Conservation (phyloP, 2,888 invertebrate genomes). For the Hirudinaria manillensis region DNA sequence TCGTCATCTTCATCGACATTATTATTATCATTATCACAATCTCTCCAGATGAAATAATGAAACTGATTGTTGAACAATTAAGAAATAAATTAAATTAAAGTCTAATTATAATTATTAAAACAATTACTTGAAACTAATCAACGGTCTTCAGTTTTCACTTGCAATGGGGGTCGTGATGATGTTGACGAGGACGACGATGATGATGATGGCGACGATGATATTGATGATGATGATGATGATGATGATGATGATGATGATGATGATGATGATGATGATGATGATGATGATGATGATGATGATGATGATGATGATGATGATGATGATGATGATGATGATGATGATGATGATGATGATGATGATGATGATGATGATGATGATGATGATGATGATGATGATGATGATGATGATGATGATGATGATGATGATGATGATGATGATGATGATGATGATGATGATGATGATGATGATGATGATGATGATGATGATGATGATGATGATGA, state of each 20-base stretch:
- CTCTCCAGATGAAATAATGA: no score
- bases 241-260: slow-evolving; percentile 36
- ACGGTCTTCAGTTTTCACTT: not conserved
- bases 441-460: slow-evolving; percentile 38
- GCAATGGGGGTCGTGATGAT: not conserved
- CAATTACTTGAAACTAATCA: not conserved
- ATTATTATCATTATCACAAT: no score
- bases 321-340: slow-evolving; percentile 37
- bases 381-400: slow-evolving; percentile 37
- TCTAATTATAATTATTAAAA: no score
- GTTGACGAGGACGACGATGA: not conserved
- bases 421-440: slow-evolving; percentile 37
- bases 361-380: slow-evolving; percentile 37
- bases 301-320: slow-evolving; percentile 38
- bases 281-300: slow-evolving; percentile 38
- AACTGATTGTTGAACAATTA: no score
- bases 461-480: slow-evolving; percentile 37
- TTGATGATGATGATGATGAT: slow-evolving; percentile 34
- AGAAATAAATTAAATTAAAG: no score
- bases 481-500: slow-evolving; percentile 37
- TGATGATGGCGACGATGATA: slow-evolving; percentile 20
- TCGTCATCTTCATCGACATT: no score
- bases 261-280: slow-evolving; percentile 39
- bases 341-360: slow-evolving; percentile 37
- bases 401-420: slow-evolving; percentile 38